These are phyloP conservation scores for Propithecus coquereli DNA, from an alignment of 2,113 vertebrate species.

Conservation along the genomic window DNA sequence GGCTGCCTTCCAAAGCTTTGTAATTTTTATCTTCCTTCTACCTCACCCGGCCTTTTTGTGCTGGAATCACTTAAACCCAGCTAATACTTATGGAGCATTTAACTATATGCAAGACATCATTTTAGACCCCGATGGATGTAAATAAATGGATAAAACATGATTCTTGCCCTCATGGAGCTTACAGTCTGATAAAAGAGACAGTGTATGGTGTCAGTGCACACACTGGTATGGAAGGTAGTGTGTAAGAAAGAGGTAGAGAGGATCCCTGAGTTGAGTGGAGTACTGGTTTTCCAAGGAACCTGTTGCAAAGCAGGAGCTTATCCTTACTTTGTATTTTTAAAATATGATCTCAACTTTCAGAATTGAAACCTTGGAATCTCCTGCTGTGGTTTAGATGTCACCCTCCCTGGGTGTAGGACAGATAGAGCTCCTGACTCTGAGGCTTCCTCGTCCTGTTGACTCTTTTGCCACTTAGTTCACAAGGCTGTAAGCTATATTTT, in stretches of 20 bases:
- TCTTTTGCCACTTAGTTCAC: conserved; percentile 1
- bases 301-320: background rate
- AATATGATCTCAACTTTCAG: background rate
- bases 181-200: background rate
- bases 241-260: background rate
- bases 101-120: background rate
- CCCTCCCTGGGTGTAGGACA: background rate
- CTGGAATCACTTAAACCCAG: conserved; percentile 6
- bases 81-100: conserved; percentile 21
- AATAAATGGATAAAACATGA: background rate
- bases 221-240: background rate
- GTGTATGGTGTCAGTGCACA: background rate
- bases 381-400: background rate
- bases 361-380: conserved; percentile 1
- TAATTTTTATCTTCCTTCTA: conserved; percentile 35
- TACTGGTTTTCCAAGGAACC: background rate
- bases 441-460: background rate
- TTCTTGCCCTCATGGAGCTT: background rate
- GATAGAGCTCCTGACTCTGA: background rate
- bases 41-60: background rate
- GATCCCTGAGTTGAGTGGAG: rapidly evolving
- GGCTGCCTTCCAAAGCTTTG: background rate
- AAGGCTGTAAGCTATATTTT: background rate
- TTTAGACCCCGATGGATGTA: background rate
- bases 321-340: background rate